Base-by-base conservation (phyloP, 2,113 vertebrate genomes). In the Anseranas semipalmata region DNA sequence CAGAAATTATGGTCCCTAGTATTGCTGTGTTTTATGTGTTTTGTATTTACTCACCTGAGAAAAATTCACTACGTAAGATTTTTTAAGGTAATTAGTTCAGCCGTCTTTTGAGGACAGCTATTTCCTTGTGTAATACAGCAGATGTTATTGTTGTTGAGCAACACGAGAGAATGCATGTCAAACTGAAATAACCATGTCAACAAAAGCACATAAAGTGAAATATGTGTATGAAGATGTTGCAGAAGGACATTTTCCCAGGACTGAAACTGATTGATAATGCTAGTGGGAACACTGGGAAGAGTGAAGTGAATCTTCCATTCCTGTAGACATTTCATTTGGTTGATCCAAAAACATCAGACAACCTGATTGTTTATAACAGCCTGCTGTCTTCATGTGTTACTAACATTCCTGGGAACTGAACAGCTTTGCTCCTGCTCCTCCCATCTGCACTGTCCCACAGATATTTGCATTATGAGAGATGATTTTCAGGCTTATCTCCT, bases 61-160 rank as follows among this genome's bases (percentile, higher is more conserved):
- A 92, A 74, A 93, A 96, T 95, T 93, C 52, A 84, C 48, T 67
- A 1, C 7, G 9, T 45, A 80, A 80, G 14, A 10, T 53, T 37
- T 84, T 87, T 93, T 72, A 85, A 93, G 82, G 59, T 89, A 85
- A 91, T 95, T 92, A 89, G 80, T 93, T 96, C 84, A 87, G 16
- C 3, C 82, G 83, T 86, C 78, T 87, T 92, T 78, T 90, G 66
- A 93, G 94, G 92, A 91, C 86, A 97, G 66, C 86, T 68, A 30
- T 27, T 30, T 89, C 77, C 80, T 93, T 93, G 88, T 93, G 94
- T 87, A 96, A 96, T 45, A 58, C 45, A 92, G 77, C 92, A 96
- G 96, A 93, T 95, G 95, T 97, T 95, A 11, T 3, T 86, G 71
- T 87, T 92, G 89, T 96, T 94, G 88, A 96, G 86, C 94, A 97